These are phyloP conservation scores for Ennomos fuscantarius DNA, from an alignment of 2,888 invertebrate genomes.

Conservation along the genomic window DNA sequence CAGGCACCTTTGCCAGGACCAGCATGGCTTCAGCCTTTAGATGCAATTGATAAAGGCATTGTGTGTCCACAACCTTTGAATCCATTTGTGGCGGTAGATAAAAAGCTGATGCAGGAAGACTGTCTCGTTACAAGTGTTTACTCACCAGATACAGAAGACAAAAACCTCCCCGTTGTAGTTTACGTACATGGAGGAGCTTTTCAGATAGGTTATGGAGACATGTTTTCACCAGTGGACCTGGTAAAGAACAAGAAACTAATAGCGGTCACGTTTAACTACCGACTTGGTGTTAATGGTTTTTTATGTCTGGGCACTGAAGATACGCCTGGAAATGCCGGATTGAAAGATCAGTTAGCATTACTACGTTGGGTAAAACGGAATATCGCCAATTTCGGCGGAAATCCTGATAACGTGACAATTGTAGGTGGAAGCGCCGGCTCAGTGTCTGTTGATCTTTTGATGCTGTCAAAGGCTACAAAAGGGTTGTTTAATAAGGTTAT, in stretches of 20 bases:
- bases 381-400: constrained; percentile 59
- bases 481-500: constrained; percentile 58
- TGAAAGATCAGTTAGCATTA: constrained; percentile 61
- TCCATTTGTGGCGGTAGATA: background rate
- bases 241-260: constrained; percentile 45
- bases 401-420: constrained; percentile 59
- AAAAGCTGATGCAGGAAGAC: constrained; percentile 49
- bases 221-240: constrained; percentile 34
- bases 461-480: constrained; percentile 50
- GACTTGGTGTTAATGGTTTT: constrained; percentile 54
- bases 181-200: constrained; percentile 56
- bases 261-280: constrained; percentile 54
- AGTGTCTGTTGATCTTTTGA: constrained; percentile 52
- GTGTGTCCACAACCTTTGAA: constrained; percentile 43
- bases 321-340: constrained; percentile 61
- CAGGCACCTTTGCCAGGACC: constrained; percentile 55
- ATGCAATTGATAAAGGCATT: constrained; percentile 45
- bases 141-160: constrained; percentile 55
- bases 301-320: constrained; percentile 55
- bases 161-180: constrained; percentile 51
- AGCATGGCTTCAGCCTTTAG: constrained; percentile 43
- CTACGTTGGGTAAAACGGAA: constrained; percentile 61
- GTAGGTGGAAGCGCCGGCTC: constrained; percentile 57
- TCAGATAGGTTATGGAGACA: constrained; percentile 44
- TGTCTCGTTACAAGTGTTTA: constrained; percentile 69